Percentiles rank a stretch among this genome's conserved stretches.
These are phyloP conservation scores for Geothlypis trichas DNA, from an alignment of 2,113 vertebrate genomes.

Conservation along the genomic window DNA sequence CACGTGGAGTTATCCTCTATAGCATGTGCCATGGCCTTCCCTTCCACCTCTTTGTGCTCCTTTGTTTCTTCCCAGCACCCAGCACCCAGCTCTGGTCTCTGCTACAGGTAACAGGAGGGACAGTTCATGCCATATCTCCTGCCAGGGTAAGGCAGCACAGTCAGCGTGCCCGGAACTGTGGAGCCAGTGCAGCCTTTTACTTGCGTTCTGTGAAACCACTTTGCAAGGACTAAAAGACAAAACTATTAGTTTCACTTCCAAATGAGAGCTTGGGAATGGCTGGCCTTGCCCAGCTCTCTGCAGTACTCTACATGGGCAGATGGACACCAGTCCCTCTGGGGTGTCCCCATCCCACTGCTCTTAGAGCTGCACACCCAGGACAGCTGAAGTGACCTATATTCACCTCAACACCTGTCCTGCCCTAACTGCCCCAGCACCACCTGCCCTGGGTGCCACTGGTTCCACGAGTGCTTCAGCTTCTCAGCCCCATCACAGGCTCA, in stretches of 20 bases:
- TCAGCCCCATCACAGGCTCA: not conserved
- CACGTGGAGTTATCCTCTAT: not conserved
- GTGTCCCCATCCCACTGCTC: not conserved
- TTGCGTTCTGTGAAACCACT: not conserved
- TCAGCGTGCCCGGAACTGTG: not conserved
- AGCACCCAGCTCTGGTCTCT: not conserved
- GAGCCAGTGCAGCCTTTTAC: not conserved
- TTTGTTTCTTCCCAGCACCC: not conserved
- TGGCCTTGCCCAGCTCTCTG: rapidly evolving
- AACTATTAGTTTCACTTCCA: not conserved
- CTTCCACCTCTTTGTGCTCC: not conserved
- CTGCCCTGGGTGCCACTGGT: too few species aligned
- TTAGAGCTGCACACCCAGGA: not conserved
- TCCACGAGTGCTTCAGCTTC: rapidly evolving
- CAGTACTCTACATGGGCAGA: not conserved
- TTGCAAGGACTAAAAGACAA: not conserved
- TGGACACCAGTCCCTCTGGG: not conserved
- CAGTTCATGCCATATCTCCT: rapidly evolving
- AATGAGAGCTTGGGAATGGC: not conserved
- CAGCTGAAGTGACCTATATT: rapidly evolving
- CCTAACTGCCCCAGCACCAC: not conserved
- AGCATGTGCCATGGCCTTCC: not conserved
- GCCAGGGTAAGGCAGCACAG: not conserved
- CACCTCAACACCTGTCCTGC: not conserved
- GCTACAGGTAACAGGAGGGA: not conserved